Evolutionary conservation across 2,797 vertebrate species (phyloP).

Genomic region (Aselliscus stoliczkanus): DNA sequence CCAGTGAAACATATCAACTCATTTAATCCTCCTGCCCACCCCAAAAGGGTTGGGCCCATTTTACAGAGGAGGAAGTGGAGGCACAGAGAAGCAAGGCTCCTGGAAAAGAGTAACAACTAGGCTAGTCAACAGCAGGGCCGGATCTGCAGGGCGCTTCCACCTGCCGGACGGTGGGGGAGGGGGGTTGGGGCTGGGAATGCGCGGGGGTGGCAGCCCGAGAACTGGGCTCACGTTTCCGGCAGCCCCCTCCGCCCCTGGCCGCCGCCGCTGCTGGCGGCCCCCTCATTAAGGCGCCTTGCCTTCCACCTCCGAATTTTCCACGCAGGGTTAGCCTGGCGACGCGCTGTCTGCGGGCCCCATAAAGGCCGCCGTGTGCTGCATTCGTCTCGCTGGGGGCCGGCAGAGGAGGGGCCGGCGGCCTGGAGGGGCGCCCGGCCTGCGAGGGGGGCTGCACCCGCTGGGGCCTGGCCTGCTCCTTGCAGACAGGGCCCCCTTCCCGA

Average conservation of each 20-base stretch:
- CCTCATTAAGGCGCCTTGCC: constrained; percentile 82
- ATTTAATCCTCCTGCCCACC: background rate
- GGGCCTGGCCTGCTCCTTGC: constrained; percentile 13
- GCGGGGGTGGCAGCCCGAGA: constrained; percentile 61
- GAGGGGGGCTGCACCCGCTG: constrained; percentile 22
- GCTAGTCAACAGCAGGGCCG: background rate
- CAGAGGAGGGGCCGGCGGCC: constrained; percentile 64
- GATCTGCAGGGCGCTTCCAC: background rate
- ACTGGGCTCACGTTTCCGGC: constrained; percentile 80
- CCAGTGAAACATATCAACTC: background rate
- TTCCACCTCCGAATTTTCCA: constrained; percentile 86
- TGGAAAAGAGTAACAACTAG: background rate
- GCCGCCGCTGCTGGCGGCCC: constrained; percentile 46
- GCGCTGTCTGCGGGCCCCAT: constrained; percentile 82
- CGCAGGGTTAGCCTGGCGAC: constrained; percentile 86
- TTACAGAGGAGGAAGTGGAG: background rate
- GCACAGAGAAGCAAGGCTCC: background rate
- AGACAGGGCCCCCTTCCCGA: background rate
- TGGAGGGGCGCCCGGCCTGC: constrained; percentile 49
- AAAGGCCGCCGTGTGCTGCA: constrained; percentile 74
- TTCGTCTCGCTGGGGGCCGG: constrained; percentile 69
- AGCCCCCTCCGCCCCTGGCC: constrained; percentile 34
- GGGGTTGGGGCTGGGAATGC: background rate
- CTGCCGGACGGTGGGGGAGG: background rate
- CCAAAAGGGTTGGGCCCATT: background rate